Conservation (phyloP, 2,113 vertebrate species). For the Petaurus breviceps region DNA sequence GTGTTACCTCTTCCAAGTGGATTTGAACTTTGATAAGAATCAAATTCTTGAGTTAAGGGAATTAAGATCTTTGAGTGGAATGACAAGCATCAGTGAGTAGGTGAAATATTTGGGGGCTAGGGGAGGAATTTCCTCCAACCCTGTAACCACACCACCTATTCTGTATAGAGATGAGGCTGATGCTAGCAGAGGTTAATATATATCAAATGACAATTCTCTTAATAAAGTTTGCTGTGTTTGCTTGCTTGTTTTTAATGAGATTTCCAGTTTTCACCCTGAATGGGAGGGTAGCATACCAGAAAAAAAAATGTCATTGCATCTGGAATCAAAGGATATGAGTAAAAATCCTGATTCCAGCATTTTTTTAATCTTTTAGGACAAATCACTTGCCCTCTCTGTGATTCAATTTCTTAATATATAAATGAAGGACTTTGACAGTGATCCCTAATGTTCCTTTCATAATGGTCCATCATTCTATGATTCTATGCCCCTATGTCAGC, state of each 20-base stretch:
- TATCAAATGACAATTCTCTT: accelerated
- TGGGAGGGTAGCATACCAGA: not conserved
- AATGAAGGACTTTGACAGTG: not conserved
- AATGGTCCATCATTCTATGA: no score
- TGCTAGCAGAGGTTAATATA: not conserved
- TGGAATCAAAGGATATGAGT: not conserved
- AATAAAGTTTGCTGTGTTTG: not conserved
- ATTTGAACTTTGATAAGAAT: not conserved
- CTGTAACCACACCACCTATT: not conserved
- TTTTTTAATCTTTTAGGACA: not conserved
- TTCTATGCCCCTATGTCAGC: no score
- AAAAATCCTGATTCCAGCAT: not conserved
- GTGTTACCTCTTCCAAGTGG: not conserved
- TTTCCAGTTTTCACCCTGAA: not conserved
- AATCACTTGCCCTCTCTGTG: not conserved
- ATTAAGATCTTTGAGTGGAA: not conserved
- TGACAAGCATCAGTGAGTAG: not conserved
- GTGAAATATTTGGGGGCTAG: not conserved
- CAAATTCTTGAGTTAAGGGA: not conserved
- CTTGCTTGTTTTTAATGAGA: not conserved
- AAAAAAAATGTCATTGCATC: not conserved
- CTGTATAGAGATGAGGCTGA: not conserved
- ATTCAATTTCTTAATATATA: not conserved
- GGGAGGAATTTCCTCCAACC: not conserved
- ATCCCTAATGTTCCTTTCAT: not conserved